Evolutionary conservation across 2,797 vertebrate species (phyloP).

Genomic region (Urocyon cinereoargenteus): DNA sequence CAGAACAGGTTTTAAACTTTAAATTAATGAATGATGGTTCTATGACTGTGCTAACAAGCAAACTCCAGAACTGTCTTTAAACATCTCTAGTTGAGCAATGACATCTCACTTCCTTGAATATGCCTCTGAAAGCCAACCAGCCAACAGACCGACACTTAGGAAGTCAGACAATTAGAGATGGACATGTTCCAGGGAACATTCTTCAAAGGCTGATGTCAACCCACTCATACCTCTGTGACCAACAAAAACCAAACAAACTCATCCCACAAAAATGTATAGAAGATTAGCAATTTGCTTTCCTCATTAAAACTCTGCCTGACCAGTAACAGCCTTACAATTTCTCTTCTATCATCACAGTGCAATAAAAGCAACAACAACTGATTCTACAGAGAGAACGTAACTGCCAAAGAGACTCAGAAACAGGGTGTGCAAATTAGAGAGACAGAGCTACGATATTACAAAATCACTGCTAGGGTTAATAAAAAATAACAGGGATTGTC

Average conservation of each 20-base stretch:
- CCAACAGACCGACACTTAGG: not conserved
- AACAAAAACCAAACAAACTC: not conserved
- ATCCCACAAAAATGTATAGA: not conserved
- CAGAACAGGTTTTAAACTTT: constrained; percentile 34
- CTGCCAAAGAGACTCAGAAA: not conserved
- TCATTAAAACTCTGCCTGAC: not conserved
- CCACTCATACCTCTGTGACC: not conserved
- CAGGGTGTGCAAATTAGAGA: not conserved
- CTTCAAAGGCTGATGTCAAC: not conserved
- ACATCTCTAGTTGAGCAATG: not conserved
- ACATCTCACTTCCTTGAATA: not conserved
- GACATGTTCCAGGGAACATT: not conserved
- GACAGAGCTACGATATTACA: not conserved
- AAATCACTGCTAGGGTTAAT: not conserved
- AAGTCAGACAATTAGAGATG: not conserved
- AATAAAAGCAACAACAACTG: not conserved
- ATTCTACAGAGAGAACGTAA: not conserved
- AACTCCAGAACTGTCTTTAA: constrained; percentile 27
- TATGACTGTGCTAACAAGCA: not conserved
- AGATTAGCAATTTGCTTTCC: not conserved
- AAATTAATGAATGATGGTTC: not conserved
- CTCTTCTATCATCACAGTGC: not conserved
- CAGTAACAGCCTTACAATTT: not conserved
- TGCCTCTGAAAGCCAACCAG: not conserved
- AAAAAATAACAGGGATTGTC: not conserved